Base-by-base conservation (phyloP, 2,888 invertebrate genomes). In the Helleia helle region DNA sequence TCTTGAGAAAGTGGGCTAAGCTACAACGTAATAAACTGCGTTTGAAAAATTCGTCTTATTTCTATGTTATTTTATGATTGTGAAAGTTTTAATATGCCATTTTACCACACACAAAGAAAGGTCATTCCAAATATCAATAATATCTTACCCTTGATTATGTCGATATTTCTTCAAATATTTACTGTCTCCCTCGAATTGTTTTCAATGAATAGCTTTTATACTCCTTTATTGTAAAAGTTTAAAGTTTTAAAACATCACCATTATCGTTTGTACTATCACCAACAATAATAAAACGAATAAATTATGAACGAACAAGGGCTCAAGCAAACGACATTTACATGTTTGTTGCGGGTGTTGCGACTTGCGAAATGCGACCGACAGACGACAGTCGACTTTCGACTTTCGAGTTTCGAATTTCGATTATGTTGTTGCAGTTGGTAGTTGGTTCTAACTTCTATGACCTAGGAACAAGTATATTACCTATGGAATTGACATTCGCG, bases 1-100 rank as follows among this genome's bases (percentile, higher is more conserved):
- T 70, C 59, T 55, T 48, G 54, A 57, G 70, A 79, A 77, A 77
- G 73, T 75, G 62, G 74, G 48, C 45, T 50, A 49, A 29, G 42
- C 37, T 38, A 36, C 36, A 47, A 27, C 42, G 14, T 15, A 17
- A 37, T 38, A 36, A n/a, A n/a, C n/a, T n/a, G n/a, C n/a, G n/a
- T n/a, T n/a, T n/a, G n/a, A n/a, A n/a, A n/a, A n/a, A n/a, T n/a
- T n/a, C n/a, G n/a, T n/a, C n/a, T n/a, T n/a, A 3, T 11, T 11
- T 18, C 1, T 1, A 6, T 14, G 9, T n/a, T 17, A 29, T 15
- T 9, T 30, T 30, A 30, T 9, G n/a, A 5, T 11, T 5, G 12
- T 30, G 6, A 17, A 22, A 18, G 4, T 1, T 6, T 8, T 31
- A 18, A 17, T 6, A 18, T 8, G 17, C 22, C 15, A 11, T 24